Conservation (phyloP, 64 coral and sea anemone genomes). For the Montipora capricornis region DNA sequence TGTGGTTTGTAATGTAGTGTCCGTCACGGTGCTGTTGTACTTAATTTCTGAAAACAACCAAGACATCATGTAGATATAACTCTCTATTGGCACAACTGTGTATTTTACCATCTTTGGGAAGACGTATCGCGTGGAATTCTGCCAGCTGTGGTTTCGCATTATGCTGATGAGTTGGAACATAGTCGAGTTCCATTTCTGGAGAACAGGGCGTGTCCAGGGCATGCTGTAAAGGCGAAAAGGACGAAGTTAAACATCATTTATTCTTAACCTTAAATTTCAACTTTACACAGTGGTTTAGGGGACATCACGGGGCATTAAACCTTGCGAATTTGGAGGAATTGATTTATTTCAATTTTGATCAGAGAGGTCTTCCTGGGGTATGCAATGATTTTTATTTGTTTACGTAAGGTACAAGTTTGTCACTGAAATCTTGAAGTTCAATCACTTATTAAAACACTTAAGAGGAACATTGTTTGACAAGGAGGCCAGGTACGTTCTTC, state of each 20-base stretch:
- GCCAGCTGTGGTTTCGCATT: conserved; percentile 66
- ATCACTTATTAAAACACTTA: too few relatives aligned
- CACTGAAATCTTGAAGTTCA: too few relatives aligned
- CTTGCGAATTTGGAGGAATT: too few relatives aligned
- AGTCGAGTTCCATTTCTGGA: conserved; percentile 72
- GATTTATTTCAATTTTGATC: too few relatives aligned
- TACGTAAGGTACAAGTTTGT: too few relatives aligned
- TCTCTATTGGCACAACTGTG: conserved; percentile 1
- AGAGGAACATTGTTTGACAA: too few relatives aligned
- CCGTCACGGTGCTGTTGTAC: conserved; percentile 18
- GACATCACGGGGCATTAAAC: too few relatives aligned
- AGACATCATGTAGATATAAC: not conserved
- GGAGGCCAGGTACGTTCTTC: too few relatives aligned
- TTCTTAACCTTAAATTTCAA: not conserved
- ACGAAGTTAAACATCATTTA: not conserved
- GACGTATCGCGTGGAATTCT: conserved; percentile 41
- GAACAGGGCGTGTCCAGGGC: conserved; percentile 69
- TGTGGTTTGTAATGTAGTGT: conserved; percentile 23
- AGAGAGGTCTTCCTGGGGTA: too few relatives aligned
- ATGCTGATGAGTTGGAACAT: conserved; percentile 63
- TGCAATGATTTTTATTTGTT: too few relatives aligned
- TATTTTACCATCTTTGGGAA: conserved; percentile 53
- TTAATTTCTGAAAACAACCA: conserved; percentile 4
- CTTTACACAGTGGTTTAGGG: too few relatives aligned
- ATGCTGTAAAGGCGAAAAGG: conserved; percentile 30